These are phyloP conservation scores for Merops nubicus DNA, from an alignment of 2,113 vertebrate genomes.

Conservation along the genomic window DNA sequence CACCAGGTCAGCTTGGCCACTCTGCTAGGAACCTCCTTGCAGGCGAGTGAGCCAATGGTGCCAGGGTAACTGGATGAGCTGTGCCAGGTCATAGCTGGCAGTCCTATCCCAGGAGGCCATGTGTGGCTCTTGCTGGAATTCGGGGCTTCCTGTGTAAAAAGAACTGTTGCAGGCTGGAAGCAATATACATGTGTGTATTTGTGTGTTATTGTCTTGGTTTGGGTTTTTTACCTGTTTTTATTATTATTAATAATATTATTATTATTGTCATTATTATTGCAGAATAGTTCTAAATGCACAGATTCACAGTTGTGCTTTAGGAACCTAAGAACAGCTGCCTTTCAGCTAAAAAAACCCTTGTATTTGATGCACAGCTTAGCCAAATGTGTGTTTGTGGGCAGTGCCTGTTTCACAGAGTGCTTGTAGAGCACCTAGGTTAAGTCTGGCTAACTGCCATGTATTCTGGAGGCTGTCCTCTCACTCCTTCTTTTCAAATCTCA, in stretches of 20 bases:
- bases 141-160: not conserved
- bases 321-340: not conserved
- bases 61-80: not conserved
- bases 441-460: too few relatives aligned
- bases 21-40: not conserved
- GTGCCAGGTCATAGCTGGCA: not conserved
- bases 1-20: not conserved
- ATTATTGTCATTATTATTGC: not conserved
- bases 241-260: too few relatives aligned
- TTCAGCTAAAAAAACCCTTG: not conserved
- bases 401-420: not conserved
- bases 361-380: not conserved
- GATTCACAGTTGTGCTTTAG: not conserved
- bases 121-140: accelerated
- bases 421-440: not conserved
- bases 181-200: accelerated
- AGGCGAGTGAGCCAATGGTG: accelerated
- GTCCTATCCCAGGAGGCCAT: not conserved
- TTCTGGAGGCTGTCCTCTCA: not conserved
- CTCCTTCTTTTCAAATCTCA: not conserved
- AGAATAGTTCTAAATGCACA: not conserved
- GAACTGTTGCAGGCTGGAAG: not conserved
- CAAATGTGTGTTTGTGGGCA: not conserved
- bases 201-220: not conserved
- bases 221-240: not conserved